Evolutionary conservation across 2,797 vertebrate species (phyloP).

Genomic region (Ispidina lecontei): DNA sequence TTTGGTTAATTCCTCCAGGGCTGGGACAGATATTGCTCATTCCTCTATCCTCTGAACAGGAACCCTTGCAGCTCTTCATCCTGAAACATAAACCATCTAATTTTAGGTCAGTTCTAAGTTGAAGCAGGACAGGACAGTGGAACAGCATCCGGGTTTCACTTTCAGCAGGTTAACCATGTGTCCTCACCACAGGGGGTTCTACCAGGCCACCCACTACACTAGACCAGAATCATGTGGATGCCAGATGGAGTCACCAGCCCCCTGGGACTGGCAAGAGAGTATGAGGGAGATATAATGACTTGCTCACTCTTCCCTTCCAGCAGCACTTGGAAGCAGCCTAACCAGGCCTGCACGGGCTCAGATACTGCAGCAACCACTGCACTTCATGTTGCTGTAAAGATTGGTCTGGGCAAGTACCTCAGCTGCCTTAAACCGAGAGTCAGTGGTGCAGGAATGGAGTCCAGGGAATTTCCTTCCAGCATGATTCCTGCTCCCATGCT

Average conservation of each 20-base stretch:
- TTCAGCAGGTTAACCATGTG: not conserved
- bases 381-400: not conserved
- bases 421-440: not conserved
- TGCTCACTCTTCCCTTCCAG: not conserved
- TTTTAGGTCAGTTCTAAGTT: not conserved
- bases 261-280: not conserved
- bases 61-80: not conserved
- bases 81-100: not conserved
- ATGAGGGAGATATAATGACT: not conserved
- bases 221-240: not conserved
- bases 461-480: not conserved
- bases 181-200: not conserved
- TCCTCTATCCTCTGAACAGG: not conserved
- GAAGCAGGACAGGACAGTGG: not conserved
- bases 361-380: not conserved
- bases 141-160: not conserved
- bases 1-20: not conserved
- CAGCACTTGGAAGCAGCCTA: not conserved
- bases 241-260: not conserved
- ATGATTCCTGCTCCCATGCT: not conserved
- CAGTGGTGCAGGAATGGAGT: not conserved
- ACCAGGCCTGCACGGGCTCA: not conserved
- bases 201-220: not conserved
- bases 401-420: not conserved
- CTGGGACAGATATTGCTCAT: not conserved